phyloP scores from a whole-genome alignment of 2,797 vertebrate genomes.

The Lepus oiostolus region DNA sequence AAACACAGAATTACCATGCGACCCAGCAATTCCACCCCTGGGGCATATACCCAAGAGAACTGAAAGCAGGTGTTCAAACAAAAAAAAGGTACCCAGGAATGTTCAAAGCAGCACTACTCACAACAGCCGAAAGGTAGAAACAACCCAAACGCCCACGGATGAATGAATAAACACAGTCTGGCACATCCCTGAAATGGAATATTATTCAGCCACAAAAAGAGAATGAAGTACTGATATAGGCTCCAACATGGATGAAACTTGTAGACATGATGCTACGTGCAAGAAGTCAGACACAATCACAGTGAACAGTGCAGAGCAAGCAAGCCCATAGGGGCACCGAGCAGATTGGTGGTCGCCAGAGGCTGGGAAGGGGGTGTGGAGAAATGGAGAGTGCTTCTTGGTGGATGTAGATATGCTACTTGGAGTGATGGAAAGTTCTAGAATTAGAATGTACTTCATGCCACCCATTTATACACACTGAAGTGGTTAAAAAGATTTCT shows the following conservation, averaged over 20 bases:
- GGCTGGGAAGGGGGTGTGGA: neutral
- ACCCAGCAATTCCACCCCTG: neutral
- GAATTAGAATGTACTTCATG: neutral
- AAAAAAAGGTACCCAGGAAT: neutral
- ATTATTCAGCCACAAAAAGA: neutral
- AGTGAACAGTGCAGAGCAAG: neutral
- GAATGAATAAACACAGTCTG: neutral
- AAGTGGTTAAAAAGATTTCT: neutral
- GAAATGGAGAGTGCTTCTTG: too few species aligned
- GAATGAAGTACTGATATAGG: accelerated
- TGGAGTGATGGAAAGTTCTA: neutral
- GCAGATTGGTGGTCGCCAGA: neutral
- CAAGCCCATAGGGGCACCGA: neutral
- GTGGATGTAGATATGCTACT: neutral
- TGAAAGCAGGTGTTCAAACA: neutral
- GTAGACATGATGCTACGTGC: neutral
- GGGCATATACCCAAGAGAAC: neutral
- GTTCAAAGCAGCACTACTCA: neutral
- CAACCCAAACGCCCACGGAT: neutral
- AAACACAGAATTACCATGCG: neutral
- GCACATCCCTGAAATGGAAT: neutral
- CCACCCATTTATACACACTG: neutral
- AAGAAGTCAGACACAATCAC: neutral
- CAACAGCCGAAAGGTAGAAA: neutral
- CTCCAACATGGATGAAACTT: too few species aligned